These are phyloP conservation scores for Elmis aenea DNA, from an alignment of 2,888 invertebrate species.

Conservation along the genomic window DNA sequence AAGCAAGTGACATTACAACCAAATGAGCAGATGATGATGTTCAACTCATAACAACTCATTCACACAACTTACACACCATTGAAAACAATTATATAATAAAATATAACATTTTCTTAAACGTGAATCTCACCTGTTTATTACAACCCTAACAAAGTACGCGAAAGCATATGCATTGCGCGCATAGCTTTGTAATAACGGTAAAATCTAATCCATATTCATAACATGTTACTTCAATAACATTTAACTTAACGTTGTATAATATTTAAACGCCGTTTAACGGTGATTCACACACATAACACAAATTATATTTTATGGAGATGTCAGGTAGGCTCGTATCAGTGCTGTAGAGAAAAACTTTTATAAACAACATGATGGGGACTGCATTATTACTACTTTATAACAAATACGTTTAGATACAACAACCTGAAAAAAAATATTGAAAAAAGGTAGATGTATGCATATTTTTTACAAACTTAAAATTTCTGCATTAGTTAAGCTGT, in stretches of 20 bases:
- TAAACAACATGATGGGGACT: conserved; percentile 29
- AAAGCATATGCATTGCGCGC: conserved; percentile 49
- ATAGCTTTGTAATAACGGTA: conserved; percentile 41
- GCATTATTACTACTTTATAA: conserved; percentile 13
- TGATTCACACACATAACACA: conserved; percentile 44
- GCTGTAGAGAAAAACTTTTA: conserved; percentile 44
- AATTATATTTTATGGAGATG: conserved; percentile 42
- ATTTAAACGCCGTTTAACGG: conserved; percentile 35
- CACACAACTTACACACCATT: conserved; percentile 1
- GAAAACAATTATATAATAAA: conserved; percentile 23
- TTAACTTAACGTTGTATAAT: conserved; percentile 32
- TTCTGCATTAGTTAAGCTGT: too few species aligned
- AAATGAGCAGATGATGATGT: too few species aligned
- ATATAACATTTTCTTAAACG: conserved; percentile 36
- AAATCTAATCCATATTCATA: conserved; percentile 29
- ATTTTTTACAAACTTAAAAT: too few species aligned
- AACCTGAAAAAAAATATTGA: conserved; percentile 16
- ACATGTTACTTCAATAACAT: conserved; percentile 29
- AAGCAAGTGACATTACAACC: too few species aligned
- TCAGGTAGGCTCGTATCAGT: conserved; percentile 42
- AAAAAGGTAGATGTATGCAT: conserved; percentile 10
- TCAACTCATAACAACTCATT: too few species aligned
- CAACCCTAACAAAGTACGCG: conserved; percentile 45
- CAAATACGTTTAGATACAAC: conserved; percentile 9
- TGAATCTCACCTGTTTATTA: conserved; percentile 46